Evolutionary conservation across 2,888 invertebrate species (phyloP).

Genomic region (Cybosia mesomella): DNA sequence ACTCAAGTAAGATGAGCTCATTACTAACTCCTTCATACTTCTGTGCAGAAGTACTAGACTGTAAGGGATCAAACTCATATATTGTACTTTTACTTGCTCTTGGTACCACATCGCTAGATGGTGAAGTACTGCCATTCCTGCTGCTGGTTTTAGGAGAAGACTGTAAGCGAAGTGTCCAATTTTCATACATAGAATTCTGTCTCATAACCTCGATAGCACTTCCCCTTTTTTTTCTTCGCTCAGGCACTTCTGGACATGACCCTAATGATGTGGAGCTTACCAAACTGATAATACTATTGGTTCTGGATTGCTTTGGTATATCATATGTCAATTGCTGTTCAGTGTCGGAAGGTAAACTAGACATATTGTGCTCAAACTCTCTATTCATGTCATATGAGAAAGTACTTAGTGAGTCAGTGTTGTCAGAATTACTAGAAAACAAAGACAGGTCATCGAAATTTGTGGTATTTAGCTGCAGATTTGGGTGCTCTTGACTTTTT

Average conservation of each 20-base stretch:
- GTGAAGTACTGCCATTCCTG: neutral
- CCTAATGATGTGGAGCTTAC: constrained; percentile 43
- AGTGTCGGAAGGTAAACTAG: constrained; percentile 52
- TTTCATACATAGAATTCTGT: constrained; percentile 78
- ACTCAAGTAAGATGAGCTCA: constrained; percentile 89
- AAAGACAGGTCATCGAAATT: constrained; percentile 76
- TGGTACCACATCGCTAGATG: constrained; percentile 21
- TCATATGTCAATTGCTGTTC: constrained; percentile 74
- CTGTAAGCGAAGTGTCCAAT: constrained; percentile 70
- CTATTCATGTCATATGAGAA: constrained; percentile 70
- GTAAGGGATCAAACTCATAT: constrained; percentile 91
- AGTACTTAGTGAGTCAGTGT: constrained; percentile 72
- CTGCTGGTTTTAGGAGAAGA: constrained; percentile 42
- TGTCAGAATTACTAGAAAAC: constrained; percentile 76
- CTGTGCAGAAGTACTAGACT: constrained; percentile 54
- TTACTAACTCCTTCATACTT: constrained; percentile 85
- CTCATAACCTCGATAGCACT: constrained; percentile 64
- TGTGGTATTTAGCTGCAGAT: constrained; percentile 65
- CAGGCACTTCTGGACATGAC: constrained; percentile 72
- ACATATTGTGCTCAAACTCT: constrained; percentile 62
- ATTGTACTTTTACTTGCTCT: constrained; percentile 88
- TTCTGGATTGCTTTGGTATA: constrained; percentile 71
- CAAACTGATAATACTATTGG: constrained; percentile 70
- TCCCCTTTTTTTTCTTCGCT: constrained; percentile 67
- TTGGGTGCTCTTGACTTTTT: constrained; percentile 57